These are phyloP conservation scores for Odontomachus brunneus DNA, from an alignment of 1,140 invertebrate genomes.

Conservation along the genomic window DNA sequence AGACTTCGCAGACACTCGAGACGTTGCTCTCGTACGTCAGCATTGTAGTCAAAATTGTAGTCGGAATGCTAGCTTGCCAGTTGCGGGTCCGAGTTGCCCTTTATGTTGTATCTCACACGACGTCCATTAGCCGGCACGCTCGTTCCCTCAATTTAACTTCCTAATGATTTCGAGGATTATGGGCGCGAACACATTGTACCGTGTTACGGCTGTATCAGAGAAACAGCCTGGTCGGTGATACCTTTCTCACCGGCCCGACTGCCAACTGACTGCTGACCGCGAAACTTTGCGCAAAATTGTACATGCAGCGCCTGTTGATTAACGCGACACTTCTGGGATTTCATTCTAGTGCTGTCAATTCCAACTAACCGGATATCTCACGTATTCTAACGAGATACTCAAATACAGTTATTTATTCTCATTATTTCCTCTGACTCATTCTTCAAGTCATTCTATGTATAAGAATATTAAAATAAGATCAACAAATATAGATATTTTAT, in stretches of 20 bases:
- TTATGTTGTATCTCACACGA: conserved; percentile 7
- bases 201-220: background rate
- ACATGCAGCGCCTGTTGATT: no score
- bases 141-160: conserved; percentile 13
- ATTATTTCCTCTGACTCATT: no score
- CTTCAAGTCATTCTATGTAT: no score
- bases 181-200: background rate
- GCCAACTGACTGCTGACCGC: no score
- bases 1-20: conserved; percentile 28
- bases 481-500: no score
- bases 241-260: background rate
- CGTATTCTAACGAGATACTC: no score
- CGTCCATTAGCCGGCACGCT: background rate
- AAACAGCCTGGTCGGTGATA: background rate
- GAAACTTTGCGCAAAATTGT: no score
- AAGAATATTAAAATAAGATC: no score
- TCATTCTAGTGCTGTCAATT: no score
- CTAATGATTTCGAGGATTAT: background rate
- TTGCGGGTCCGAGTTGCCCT: background rate
- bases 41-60: conserved; percentile 4
- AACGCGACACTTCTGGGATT: no score
- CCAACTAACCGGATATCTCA: no score
- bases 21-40: conserved; percentile 25
- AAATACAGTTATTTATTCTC: no score
- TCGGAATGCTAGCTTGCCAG: conserved; percentile 14